phyloP scores from a whole-genome alignment of 2,888 invertebrate genomes.

The Boloria euphrosyne region DNA sequence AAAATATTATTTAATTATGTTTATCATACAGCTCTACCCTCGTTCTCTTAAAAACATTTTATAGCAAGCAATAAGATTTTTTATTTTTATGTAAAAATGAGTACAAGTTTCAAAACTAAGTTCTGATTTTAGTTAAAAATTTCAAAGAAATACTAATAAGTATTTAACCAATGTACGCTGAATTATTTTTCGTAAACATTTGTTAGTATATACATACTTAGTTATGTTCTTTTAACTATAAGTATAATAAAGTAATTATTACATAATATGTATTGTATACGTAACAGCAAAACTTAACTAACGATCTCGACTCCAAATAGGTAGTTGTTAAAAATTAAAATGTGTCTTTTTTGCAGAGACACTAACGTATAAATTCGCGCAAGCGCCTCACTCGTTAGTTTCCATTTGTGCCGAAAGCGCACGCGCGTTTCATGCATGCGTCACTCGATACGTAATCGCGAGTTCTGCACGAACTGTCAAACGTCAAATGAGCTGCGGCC shows the following conservation, averaged over 20 bases:
- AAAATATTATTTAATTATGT: no score
- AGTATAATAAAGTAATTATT: not conserved
- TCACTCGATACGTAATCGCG: constrained; percentile 51
- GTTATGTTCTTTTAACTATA: no score
- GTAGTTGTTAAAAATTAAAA: not conserved
- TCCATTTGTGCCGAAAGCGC: constrained; percentile 49
- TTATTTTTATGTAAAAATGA: no score
- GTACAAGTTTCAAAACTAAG: no score
- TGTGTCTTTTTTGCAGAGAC: not conserved
- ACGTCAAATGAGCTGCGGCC: constrained; percentile 35
- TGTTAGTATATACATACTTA: no score
- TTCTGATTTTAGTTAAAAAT: no score
- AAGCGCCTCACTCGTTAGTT: not conserved
- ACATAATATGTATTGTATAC: not conserved
- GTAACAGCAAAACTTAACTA: constrained; percentile 1
- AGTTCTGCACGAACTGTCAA: constrained; percentile 42
- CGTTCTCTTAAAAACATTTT: no score
- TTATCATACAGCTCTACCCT: no score
- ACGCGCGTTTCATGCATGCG: constrained; percentile 63
- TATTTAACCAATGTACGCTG: no score
- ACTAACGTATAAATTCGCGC: not conserved
- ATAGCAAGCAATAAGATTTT: no score
- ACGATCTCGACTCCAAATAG: not conserved
- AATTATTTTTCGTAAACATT: no score
- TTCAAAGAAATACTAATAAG: no score